These are phyloP conservation scores for Silurus meridionalis DNA, from an alignment of 2,113 vertebrate genomes.

Conservation along the genomic window DNA sequence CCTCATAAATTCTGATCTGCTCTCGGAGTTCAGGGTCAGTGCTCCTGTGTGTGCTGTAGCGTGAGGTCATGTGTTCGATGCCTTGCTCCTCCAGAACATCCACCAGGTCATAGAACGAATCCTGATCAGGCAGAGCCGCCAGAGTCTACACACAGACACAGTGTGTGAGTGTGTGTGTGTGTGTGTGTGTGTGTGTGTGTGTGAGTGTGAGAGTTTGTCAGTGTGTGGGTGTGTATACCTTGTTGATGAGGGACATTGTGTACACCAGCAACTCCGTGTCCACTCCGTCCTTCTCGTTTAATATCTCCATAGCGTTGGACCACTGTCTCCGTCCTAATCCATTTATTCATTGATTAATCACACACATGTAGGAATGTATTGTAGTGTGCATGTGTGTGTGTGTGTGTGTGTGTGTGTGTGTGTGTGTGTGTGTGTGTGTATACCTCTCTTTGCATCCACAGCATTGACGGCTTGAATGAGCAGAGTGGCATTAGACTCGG, in stretches of 20 bases:
- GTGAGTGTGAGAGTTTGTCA: neutral
- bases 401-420: conserved; percentile 23
- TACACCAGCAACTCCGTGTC: conserved; percentile 93
- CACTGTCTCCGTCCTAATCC: conserved; percentile 79
- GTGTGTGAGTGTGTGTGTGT: neutral
- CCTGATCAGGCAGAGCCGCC: conserved; percentile 88
- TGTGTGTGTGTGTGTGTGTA: conserved; percentile 36
- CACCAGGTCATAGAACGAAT: conserved; percentile 92
- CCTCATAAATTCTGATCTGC: conserved; percentile 95
- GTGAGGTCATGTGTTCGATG: conserved; percentile 83
- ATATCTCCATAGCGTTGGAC: conserved; percentile 90
- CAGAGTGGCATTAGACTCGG: conserved; percentile 81
- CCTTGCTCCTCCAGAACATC: conserved; percentile 91
- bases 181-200: neutral
- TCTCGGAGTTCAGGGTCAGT: conserved; percentile 90
- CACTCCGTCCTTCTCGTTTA: conserved; percentile 91
- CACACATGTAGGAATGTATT: neutral
- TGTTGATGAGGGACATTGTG: conserved; percentile 92
- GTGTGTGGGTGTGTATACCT: conserved; percentile 71
- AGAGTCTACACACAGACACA: conserved; percentile 72
- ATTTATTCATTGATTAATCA: conserved; percentile 7
- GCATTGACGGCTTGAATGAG: conserved; percentile 81
- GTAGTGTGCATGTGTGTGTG: conserved; percentile 7
- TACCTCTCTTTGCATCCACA: conserved; percentile 85
- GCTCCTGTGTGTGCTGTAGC: conserved; percentile 86